Conservation (phyloP, 2,113 vertebrate species). For the Istiophorus platypterus region DNA sequence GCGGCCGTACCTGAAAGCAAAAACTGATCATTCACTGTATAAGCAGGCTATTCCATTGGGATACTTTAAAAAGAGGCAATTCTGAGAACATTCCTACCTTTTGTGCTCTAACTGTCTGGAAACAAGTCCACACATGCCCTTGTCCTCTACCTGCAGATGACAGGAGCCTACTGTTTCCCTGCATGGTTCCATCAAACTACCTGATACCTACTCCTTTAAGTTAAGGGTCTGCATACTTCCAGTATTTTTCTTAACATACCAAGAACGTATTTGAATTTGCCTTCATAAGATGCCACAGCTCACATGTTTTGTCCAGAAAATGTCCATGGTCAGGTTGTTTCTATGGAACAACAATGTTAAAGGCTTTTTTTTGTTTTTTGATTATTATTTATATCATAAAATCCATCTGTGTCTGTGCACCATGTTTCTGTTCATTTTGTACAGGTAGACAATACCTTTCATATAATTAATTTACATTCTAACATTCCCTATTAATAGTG, state of each 20-base stretch:
- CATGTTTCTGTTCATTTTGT: not conserved
- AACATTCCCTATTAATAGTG: not conserved
- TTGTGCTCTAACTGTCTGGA: constrained; percentile 56
- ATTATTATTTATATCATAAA: no score
- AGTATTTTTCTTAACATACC: not conserved
- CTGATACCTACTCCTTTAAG: not conserved
- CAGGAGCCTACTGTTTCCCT: constrained; percentile 30
- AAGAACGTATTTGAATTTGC: not conserved
- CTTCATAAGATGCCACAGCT: not conserved
- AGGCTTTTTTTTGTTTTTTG: no score
- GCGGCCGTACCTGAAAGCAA: not conserved
- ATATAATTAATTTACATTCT: not conserved
- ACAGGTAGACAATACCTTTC: not conserved
- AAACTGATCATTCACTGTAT: not conserved
- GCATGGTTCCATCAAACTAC: constrained; percentile 10
- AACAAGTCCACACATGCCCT: constrained; percentile 65
- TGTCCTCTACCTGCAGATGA: constrained; percentile 36
- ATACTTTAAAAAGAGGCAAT: constrained; percentile 32
- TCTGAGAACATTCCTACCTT: constrained; percentile 72
- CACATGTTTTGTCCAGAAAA: not conserved
- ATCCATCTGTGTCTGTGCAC: not conserved
- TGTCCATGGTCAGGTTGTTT: not conserved
- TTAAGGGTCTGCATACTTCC: not conserved
- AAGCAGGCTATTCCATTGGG: constrained; percentile 22
- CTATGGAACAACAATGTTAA: no score